A percentile compares a stretch with the other conserved stretches of the same genome.
phyloP scores from a whole-genome alignment of 1,140 invertebrate genomes.

The Aplysia californica region DNA sequence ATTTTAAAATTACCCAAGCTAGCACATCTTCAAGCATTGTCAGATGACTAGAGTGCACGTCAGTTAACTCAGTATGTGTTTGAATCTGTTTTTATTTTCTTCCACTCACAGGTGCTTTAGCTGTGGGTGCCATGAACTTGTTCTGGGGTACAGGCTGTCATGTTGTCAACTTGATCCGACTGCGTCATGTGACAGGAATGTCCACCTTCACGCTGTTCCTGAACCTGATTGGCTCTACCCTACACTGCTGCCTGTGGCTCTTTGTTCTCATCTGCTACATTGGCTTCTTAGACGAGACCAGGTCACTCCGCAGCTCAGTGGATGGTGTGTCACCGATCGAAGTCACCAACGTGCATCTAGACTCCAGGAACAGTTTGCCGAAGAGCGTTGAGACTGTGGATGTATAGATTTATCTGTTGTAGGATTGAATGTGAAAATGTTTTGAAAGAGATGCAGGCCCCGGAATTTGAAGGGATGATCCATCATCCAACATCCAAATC shows the following conservation, averaged over 20 bases:
- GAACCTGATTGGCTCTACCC: neutral
- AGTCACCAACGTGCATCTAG: too few relatives aligned
- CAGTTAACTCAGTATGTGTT: too few relatives aligned
- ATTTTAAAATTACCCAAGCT: neutral
- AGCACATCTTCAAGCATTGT: neutral
- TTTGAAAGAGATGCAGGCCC: too few relatives aligned
- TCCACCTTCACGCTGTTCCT: neutral
- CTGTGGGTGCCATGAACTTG: slow-evolving; percentile 18
- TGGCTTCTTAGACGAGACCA: slow-evolving; percentile 22
- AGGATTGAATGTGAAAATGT: too few relatives aligned
- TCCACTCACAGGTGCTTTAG: slow-evolving; percentile 10
- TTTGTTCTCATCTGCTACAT: slow-evolving; percentile 16
- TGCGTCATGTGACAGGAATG: slow-evolving; percentile 15
- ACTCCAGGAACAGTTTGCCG: too few relatives aligned
- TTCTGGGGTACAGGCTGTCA: slow-evolving; percentile 19
- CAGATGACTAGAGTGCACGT: neutral
- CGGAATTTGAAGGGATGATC: too few relatives aligned
- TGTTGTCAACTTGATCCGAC: slow-evolving; percentile 14
- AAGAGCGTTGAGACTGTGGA: too few relatives aligned
- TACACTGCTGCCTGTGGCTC: slow-evolving; percentile 18
- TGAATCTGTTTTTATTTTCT: too few relatives aligned
- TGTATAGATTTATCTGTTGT: too few relatives aligned
- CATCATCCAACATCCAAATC: too few relatives aligned
- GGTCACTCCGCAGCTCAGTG: too few relatives aligned
- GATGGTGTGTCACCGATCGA: too few relatives aligned